Conservation (phyloP, 1,140 invertebrate species). For the Bombus superbus region DNA sequence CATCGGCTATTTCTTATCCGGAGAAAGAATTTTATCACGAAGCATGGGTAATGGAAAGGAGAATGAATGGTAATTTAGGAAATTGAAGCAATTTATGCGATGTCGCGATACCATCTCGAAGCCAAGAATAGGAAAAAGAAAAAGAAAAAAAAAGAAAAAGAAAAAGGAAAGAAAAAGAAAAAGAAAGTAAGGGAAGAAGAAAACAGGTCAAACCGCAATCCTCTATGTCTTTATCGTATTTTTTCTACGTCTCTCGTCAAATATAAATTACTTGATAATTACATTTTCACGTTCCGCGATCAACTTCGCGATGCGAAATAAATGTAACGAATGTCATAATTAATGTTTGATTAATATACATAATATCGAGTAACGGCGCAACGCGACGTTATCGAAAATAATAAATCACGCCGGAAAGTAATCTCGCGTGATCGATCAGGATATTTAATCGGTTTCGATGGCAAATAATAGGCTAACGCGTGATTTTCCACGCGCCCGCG, state of each 20-base stretch:
- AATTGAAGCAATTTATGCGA: slow-evolving; percentile 20
- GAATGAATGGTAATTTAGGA: slow-evolving; percentile 19
- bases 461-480: neutral
- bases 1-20: neutral
- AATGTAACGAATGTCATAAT: no score
- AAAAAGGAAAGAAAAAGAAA: neutral
- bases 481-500: neutral
- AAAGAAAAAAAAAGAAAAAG: neutral
- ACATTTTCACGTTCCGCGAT: no score
- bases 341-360: no score
- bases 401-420: neutral
- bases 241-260: neutral
- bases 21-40: neutral
- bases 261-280: neutral
- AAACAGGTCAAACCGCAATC: neutral
- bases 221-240: neutral
- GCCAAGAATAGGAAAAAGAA: neutral
- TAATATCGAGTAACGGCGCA: no score
- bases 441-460: neutral
- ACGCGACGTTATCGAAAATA: neutral
- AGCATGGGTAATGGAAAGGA: neutral
- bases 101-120: neutral
- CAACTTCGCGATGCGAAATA: no score
- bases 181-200: neutral
- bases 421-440: neutral